Conservation (phyloP, 2,888 invertebrate species). For the Troides helena region DNA sequence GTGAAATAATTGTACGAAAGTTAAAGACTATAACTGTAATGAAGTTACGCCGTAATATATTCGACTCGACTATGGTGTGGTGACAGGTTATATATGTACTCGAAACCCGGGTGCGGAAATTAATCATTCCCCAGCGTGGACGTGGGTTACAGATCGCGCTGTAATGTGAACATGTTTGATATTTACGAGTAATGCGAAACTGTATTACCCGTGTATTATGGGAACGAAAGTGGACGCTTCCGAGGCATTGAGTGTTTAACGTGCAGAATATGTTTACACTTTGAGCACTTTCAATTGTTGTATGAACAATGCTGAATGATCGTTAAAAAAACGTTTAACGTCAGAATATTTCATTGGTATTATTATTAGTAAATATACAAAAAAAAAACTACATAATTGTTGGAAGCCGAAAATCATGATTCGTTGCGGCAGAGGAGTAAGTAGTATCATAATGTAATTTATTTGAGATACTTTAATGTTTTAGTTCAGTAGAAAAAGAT, state of each 20-base stretch:
- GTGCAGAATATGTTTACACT: constrained; percentile 18
- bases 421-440: no score
- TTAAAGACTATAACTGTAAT: neutral
- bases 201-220: constrained; percentile 35
- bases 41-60: constrained; percentile 5
- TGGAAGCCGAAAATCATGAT: no score
- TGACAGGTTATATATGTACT: constrained; percentile 28
- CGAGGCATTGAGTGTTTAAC: constrained; percentile 17
- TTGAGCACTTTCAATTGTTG: constrained; percentile 19
- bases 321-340: constrained; percentile 11
- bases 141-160: constrained; percentile 36
- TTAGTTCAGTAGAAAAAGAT: neutral
- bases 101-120: constrained; percentile 37
- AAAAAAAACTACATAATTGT: no score
- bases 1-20: no score
- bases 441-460: no score
- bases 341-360: neutral
- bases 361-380: neutral
- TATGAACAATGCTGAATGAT: constrained; percentile 15
- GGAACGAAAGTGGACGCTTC: constrained; percentile 26
- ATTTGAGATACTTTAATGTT: no score
- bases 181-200: constrained; percentile 36
- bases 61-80: constrained; percentile 11
- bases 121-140: constrained; percentile 41
- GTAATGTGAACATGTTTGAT: constrained; percentile 37